phyloP scores from a whole-genome alignment of 2,797 vertebrate species.

The Urophycis tenuis region DNA sequence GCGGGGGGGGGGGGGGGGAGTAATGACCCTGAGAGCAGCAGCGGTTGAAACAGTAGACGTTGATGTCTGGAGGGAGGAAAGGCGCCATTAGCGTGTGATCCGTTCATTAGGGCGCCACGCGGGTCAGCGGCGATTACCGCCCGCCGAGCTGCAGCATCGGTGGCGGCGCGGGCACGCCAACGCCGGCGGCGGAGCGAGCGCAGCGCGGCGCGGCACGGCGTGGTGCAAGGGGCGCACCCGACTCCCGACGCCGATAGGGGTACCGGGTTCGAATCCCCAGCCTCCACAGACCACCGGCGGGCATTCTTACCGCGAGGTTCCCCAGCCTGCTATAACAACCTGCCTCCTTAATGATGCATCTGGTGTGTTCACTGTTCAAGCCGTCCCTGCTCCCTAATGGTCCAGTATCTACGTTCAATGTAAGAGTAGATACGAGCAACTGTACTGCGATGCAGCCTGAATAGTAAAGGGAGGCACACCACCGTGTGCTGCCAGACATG shows the following conservation, averaged over 20 bases:
- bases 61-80: neutral
- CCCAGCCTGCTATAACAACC: neutral
- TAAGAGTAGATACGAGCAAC: neutral
- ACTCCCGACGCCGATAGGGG: no score
- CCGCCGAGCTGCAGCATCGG: neutral
- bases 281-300: no score
- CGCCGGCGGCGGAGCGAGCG: neutral
- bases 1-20: neutral
- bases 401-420: neutral
- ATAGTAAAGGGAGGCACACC: neutral
- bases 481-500: neutral
- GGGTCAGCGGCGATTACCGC: neutral
- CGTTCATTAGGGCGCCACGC: neutral
- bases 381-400: neutral
- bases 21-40: neutral
- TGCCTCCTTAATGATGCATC: neutral
- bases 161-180: neutral
- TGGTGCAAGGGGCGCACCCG: no score
- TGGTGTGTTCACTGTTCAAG: neutral
- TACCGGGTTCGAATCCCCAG: no score
- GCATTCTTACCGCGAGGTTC: neutral
- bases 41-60: neutral
- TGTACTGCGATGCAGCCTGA: neutral
- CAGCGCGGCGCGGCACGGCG: no score
- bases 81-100: neutral